phyloP scores from a whole-genome alignment of 2,797 vertebrate genomes.

The Borostomias antarcticus region DNA sequence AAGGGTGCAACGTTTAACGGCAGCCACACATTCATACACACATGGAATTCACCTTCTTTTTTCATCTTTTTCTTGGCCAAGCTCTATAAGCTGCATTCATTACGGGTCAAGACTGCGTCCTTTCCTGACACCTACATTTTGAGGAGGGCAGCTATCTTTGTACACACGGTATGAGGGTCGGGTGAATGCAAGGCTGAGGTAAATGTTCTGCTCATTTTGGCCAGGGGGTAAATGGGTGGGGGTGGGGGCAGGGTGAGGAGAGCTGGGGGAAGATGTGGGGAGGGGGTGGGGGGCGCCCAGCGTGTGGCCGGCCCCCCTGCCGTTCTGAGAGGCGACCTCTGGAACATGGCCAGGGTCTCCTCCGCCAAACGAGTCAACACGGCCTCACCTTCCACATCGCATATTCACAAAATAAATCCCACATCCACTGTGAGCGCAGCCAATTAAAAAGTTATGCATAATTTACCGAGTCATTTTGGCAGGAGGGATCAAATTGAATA shows the following conservation, averaged over 20 bases:
- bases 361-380: slow-evolving; percentile 48
- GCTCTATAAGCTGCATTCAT: slow-evolving; percentile 1
- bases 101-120: slow-evolving; percentile 62
- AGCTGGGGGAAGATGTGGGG: slow-evolving; percentile 24
- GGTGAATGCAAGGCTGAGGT: slow-evolving; percentile 42
- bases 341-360: slow-evolving; percentile 52
- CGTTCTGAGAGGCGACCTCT: slow-evolving; percentile 58
- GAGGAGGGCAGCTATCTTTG: slow-evolving; percentile 65
- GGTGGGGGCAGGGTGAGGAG: slow-evolving; percentile 34
- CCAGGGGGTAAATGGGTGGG: slow-evolving; percentile 61
- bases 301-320: slow-evolving; percentile 46
- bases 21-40: slow-evolving; percentile 4
- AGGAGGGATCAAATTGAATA: slow-evolving; percentile 61
- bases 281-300: slow-evolving; percentile 43
- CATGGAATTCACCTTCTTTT: not conserved
- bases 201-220: slow-evolving; percentile 54
- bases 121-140: slow-evolving; percentile 49
- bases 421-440: slow-evolving; percentile 51
- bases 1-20: not conserved
- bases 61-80: not conserved
- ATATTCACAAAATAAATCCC: slow-evolving; percentile 57
- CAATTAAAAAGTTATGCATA: slow-evolving; percentile 82
- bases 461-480: slow-evolving; percentile 75
- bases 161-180: slow-evolving; percentile 18
- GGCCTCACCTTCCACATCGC: slow-evolving; percentile 64